These are phyloP conservation scores for Andrena flavipes DNA, from an alignment of 2,888 invertebrate genomes.

Conservation along the genomic window DNA sequence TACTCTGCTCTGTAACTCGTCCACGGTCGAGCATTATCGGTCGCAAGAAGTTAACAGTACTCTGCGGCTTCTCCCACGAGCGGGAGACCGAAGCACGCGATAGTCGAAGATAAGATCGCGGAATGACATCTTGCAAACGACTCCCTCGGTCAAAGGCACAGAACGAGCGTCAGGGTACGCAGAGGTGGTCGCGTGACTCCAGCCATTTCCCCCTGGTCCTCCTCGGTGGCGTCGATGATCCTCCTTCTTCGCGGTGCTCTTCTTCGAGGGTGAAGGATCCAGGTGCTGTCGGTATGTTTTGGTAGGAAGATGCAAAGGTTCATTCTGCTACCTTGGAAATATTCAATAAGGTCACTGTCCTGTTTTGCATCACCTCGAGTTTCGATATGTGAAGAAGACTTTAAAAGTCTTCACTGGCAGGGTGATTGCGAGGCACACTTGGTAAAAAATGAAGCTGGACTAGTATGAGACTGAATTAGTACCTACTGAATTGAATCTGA, in stretches of 20 bases:
- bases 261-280: constrained; percentile 43
- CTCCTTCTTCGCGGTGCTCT: constrained; percentile 9
- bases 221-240: constrained; percentile 36
- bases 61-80: constrained; percentile 26
- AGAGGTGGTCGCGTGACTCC: constrained; percentile 40
- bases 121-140: constrained; percentile 62
- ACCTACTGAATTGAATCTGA: too few relatives aligned
- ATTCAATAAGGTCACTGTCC: background rate
- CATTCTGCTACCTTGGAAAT: background rate
- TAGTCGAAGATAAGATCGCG: constrained; percentile 47
- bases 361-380: background rate
- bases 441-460: too few relatives aligned
- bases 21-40: background rate
- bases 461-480: too few relatives aligned
- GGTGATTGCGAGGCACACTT: too few relatives aligned
- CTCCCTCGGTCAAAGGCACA: constrained; percentile 45
- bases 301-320: constrained; percentile 2
- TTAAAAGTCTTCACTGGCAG: too few relatives aligned
- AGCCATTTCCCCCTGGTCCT: constrained; percentile 22
- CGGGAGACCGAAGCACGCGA: constrained; percentile 34
- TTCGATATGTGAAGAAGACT: too few relatives aligned
- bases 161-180: constrained; percentile 21
- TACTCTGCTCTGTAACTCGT: background rate
- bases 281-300: background rate
- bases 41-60: constrained; percentile 6